Conservation (phyloP, 1,140 invertebrate genomes). For the Monochamus saltuarius region DNA sequence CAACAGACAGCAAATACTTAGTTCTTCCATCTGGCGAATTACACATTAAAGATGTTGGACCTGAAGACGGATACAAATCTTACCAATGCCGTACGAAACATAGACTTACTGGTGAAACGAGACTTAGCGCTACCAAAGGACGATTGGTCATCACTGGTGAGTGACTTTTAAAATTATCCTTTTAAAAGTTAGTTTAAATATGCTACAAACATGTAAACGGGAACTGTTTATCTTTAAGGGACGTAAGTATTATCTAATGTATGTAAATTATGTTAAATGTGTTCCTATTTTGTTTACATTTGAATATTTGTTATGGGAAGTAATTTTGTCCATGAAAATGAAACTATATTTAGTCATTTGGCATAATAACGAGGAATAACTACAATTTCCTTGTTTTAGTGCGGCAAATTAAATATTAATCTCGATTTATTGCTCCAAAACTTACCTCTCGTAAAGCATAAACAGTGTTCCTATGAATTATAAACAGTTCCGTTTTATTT, state of each 20-base stretch:
- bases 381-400: no score
- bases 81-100: slow-evolving; percentile 94
- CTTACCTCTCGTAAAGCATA: no score
- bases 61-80: slow-evolving; percentile 90
- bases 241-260: not conserved
- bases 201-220: slow-evolving; percentile 9
- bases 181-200: slow-evolving; percentile 6
- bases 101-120: slow-evolving; percentile 88
- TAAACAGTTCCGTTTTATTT: no score
- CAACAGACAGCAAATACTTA: slow-evolving; percentile 87
- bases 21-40: slow-evolving; percentile 90
- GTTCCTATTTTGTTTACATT: not conserved
- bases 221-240: not conserved
- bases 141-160: slow-evolving; percentile 94
- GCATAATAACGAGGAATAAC: not conserved
- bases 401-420: no score
- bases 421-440: no score
- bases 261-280: not conserved
- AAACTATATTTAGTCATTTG: not conserved
- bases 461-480: no score
- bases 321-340: not conserved
- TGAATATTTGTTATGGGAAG: slow-evolving; percentile 1
- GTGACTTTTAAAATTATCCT: slow-evolving; percentile 49
- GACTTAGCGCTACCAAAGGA: slow-evolving; percentile 90
- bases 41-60: slow-evolving; percentile 89